These are phyloP conservation scores for Aurelia aurita complex sp. Pacific DNA, from an alignment of 30 jellyfish, hydroid and myxozoan genomes.

Conservation along the genomic window DNA sequence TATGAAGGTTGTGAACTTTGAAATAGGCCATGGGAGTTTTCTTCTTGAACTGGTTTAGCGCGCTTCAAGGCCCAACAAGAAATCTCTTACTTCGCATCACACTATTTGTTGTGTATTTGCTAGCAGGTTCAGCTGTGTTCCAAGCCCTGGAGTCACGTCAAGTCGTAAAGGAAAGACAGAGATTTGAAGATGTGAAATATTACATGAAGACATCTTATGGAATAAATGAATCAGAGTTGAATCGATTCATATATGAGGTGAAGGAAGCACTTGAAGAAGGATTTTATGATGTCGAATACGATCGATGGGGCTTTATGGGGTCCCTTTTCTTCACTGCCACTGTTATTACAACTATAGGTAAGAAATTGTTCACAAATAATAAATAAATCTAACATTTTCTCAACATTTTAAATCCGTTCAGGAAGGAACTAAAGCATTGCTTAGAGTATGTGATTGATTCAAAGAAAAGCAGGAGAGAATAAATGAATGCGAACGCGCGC, in stretches of 20 bases:
- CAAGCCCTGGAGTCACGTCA: slow-evolving; percentile 79
- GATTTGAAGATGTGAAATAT: slow-evolving; percentile 70
- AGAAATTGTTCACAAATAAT: background rate
- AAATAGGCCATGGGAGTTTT: slow-evolving; percentile 87
- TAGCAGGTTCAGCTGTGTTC: slow-evolving; percentile 90
- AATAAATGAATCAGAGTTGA: slow-evolving; percentile 77
- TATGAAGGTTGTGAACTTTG: background rate
- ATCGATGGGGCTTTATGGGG: slow-evolving; percentile 96
- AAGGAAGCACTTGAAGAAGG: slow-evolving; percentile 90
- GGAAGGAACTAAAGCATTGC: too few relatives aligned
- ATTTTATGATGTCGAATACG: slow-evolving; percentile 77
- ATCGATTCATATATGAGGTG: slow-evolving; percentile 65
- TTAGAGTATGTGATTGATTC: too few relatives aligned
- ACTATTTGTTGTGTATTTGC: slow-evolving; percentile 67
- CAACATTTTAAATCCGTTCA: too few relatives aligned
- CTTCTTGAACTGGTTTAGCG: slow-evolving; percentile 84
- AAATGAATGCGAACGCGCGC: too few relatives aligned
- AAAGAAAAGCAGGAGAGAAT: too few relatives aligned
- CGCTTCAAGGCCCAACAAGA: slow-evolving; percentile 89
- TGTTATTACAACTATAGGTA: slow-evolving; percentile 92
- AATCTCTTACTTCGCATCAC: slow-evolving; percentile 75
- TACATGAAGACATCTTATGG: slow-evolving; percentile 71
- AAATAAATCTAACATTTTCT: too few relatives aligned
- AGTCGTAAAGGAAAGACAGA: slow-evolving; percentile 53
- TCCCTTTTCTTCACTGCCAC: slow-evolving; percentile 91